Conservation (phyloP, 2,113 vertebrate species). For the Smithornis capensis region DNA sequence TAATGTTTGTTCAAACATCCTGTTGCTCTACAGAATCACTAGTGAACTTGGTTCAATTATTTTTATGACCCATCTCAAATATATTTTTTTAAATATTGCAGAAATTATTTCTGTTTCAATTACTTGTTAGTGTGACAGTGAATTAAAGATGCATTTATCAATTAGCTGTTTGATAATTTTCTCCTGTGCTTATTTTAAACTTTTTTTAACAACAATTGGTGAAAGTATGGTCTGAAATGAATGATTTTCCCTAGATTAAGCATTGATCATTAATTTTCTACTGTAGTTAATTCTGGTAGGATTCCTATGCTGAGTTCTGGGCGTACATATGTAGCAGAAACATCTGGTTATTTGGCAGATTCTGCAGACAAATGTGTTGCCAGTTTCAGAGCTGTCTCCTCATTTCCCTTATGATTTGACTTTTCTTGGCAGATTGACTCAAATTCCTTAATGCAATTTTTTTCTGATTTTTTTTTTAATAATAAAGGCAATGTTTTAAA, state of each 20-base stretch:
- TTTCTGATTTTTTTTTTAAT: background rate
- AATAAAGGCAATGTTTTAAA: background rate
- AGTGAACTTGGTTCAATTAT: background rate
- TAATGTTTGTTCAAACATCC: background rate
- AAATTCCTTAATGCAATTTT: background rate
- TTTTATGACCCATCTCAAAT: background rate
- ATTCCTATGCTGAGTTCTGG: slow-evolving; percentile 32
- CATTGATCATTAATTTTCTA: background rate
- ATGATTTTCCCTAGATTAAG: background rate
- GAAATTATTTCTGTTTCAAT: background rate
- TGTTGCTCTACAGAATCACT: background rate
- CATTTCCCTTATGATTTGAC: background rate
- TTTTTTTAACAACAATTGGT: background rate
- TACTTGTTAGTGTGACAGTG: background rate
- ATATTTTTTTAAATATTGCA: background rate
- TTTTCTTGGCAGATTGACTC: background rate
- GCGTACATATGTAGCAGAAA: background rate
- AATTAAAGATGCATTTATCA: background rate
- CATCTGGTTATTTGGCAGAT: slow-evolving; percentile 39
- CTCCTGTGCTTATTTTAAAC: background rate
- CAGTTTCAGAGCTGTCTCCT: slow-evolving; percentile 31
- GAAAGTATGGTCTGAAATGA: background rate
- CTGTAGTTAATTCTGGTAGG: background rate
- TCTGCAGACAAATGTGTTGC: slow-evolving; percentile 42
- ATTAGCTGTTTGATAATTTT: background rate